Evolutionary conservation across 2,797 vertebrate genomes (phyloP), one percentile per base, ranked within the genome.

Genomic region (Phataginus tricuspis): DNA sequence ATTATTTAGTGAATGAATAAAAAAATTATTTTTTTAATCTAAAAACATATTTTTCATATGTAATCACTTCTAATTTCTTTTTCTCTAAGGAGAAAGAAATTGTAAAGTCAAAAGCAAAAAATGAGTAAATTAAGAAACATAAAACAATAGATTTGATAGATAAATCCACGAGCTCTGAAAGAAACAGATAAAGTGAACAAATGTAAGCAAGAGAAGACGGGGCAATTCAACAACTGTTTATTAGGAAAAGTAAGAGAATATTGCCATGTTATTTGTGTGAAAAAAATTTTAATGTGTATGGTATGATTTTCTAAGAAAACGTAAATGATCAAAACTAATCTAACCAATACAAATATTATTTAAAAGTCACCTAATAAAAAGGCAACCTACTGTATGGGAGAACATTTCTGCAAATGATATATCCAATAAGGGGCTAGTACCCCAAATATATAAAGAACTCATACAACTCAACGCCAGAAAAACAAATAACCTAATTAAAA

Each of bases 301-400:
- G 15, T 78, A 71, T 68, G 61, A 61, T 80, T 96, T 80, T 57
- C 39, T 80, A 49, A 74, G 34, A 80, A 85, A 80, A 57, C 11
- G 31, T 29, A 85, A 84, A 63, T 64, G 45, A 79, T 86, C 72
- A 92, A 92, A 90, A 88, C 37, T 42, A 15, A 78, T 34, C 66
- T 15, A 59, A 34, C 57, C 21, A 31, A 69, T 71, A 75, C 80
- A 93, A 93, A 63, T 77, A 64, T 75, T 92, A 78, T 92, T 86
- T 51, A 25, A 63, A 87, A 89, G 34, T 80, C 53, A 72, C 72
- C 37, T 63, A 18, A 45, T 45, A 45, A 45, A 45, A 45, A 45
- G 42, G 42, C 42, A 45, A 45, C 42, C 42, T 45, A 45, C 42
- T 45, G 42, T 45, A 45, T 45, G 42, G 42, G 42, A 45, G 42